Conservation (phyloP, 2,888 invertebrate species). For the Mamestra brassicae region DNA sequence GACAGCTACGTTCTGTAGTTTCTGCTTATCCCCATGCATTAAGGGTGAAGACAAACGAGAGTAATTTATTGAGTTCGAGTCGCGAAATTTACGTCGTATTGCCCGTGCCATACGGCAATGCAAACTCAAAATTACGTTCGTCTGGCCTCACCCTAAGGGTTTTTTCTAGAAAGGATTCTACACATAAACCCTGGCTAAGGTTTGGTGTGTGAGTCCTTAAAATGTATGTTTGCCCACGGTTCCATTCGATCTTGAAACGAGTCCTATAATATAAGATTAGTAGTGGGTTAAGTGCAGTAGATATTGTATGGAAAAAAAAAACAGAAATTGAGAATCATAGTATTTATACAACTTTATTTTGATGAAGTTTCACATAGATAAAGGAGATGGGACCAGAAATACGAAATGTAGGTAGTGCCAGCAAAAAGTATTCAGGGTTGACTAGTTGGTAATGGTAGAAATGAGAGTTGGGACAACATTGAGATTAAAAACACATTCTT, state of each 20-base stretch:
- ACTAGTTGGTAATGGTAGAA: conserved; percentile 52
- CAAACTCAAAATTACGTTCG: too few relatives aligned
- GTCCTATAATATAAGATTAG: background rate
- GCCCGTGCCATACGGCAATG: too few relatives aligned
- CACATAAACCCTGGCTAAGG: background rate
- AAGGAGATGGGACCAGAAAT: conserved; percentile 70
- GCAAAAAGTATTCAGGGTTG: conserved; percentile 47
- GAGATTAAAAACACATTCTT: conserved; percentile 46
- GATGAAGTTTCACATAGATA: conserved; percentile 73
- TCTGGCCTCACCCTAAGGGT: too few relatives aligned
- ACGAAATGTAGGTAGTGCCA: conserved; percentile 51
- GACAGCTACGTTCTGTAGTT: background rate
- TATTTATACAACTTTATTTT: conserved; percentile 80
- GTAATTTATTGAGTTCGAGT: too few relatives aligned
- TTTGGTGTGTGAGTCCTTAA: background rate
- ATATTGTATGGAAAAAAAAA: conserved; percentile 48
- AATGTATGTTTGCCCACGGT: too few relatives aligned
- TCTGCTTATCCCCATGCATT: background rate
- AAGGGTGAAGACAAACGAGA: too few relatives aligned
- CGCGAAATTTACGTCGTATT: too few relatives aligned
- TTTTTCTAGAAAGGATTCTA: background rate
- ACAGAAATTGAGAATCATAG: conserved; percentile 72
- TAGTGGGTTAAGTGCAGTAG: background rate
- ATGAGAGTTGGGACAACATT: conserved; percentile 37
- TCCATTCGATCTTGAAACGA: background rate